Base-by-base conservation (phyloP, 2,797 vertebrate genomes). In the Atherinosoma microstoma region DNA sequence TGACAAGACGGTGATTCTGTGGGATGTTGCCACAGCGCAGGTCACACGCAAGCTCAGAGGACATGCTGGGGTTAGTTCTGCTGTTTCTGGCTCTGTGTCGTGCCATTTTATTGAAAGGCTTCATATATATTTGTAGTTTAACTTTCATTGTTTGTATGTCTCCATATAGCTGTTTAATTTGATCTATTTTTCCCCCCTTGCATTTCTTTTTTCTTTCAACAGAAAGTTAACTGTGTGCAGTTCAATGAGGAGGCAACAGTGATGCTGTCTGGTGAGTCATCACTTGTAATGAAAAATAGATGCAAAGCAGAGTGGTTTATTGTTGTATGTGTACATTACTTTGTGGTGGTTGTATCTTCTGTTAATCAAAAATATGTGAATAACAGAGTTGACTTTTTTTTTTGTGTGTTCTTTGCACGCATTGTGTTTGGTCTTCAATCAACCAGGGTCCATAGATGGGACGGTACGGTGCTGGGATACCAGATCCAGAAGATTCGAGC, bases 171-270 rank as follows among this genome's bases (percentile, higher is more conserved):
- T 58, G 4, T 8, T 61, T 38, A 40, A 7, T 30, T 42, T 36
- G 2, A 10, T 35, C 34, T 45, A 2, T 4, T 11, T 54, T 57
- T 1, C 58, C 6, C 27, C 6, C 63, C 0, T 2, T 53, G 45
- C 34, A 1, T 61, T 62, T 1, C 10, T 34, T 47, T 51, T 38
- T 29, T 7, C 27, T n/a, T 47, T 20, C 20, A 20, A 1, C 84
- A 98, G 97, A 98, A 96, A 81, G 97, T 98, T 56, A 98, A 96
- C 87, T 98, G 97, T 1, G 96, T 99, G 42, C 95, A 95, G 81
- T 99, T 99, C 86, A 99, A 98, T 0, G 97, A 97, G 77, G 97
- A 98, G 78, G 95, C 96, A 30, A 97, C 96, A 0, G 88, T 98
- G 42, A 96, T 98, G 3, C 76, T 99, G 20, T 99, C 97, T 0